Conservation (phyloP, 2,113 vertebrate genomes). For the Myocastor coypus region DNA sequence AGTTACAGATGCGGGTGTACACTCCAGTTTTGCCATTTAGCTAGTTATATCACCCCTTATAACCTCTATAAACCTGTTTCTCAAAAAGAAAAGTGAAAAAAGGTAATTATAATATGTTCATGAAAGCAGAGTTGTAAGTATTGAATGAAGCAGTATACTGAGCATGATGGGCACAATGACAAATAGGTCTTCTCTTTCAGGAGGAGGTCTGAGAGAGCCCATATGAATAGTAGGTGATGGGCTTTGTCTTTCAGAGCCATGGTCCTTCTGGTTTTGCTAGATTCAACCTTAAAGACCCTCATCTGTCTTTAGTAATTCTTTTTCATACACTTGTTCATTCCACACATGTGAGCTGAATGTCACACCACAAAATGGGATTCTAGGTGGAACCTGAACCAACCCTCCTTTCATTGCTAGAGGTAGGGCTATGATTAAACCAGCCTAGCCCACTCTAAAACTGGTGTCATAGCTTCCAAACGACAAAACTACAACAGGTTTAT, state of each 20-base stretch:
- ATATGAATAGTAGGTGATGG: neutral
- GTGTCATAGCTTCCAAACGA: neutral
- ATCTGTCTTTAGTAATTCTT: neutral
- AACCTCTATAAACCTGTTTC: neutral
- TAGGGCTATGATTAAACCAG: neutral
- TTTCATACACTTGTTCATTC: neutral
- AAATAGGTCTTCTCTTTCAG: constrained; percentile 17
- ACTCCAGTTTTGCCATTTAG: neutral
- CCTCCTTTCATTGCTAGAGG: neutral
- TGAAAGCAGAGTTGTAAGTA: constrained; percentile 2
- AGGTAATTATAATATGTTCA: neutral
- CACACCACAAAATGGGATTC: neutral
- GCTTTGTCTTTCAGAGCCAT: neutral
- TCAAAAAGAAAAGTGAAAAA: neutral
- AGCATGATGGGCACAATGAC: neutral
- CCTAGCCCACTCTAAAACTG: constrained; percentile 19
- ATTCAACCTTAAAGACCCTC: neutral
- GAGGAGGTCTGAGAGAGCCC: neutral
- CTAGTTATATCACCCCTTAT: neutral
- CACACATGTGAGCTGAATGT: neutral
- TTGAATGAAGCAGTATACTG: neutral
- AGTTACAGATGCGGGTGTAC: neutral
- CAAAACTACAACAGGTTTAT: neutral
- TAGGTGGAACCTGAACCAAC: neutral
- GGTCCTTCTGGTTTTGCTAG: neutral